Evolutionary conservation across 2,113 vertebrate species (phyloP).

Genomic region (Trogon melanurus): DNA sequence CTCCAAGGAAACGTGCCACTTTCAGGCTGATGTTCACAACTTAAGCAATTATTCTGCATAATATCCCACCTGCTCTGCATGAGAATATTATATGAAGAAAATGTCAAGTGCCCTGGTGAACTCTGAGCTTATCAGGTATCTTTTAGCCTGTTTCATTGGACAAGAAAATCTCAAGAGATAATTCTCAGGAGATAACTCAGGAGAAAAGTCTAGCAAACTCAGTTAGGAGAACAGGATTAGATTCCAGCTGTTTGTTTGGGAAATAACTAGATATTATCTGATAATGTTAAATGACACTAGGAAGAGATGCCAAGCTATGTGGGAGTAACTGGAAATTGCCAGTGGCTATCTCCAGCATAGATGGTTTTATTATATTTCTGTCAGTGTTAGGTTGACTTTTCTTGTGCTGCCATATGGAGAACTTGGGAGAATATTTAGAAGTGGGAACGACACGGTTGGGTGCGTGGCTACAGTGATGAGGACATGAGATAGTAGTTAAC

Average conservation of each 20-base stretch:
- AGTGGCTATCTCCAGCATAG: neutral
- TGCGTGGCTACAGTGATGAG: neutral
- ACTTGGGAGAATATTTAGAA: neutral
- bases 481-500: neutral
- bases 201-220: neutral
- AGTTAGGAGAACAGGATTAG: neutral
- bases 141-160: neutral
- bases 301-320: neutral
- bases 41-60: neutral
- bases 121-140: neutral
- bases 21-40: neutral
- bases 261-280: slow-evolving; percentile 46
- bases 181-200: neutral
- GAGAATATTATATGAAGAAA: neutral
- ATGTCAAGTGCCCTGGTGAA: neutral
- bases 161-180: neutral
- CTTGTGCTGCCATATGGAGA: neutral
- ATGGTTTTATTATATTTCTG: neutral
- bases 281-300: neutral
- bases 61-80: neutral
- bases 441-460: neutral
- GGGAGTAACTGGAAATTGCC: slow-evolving; percentile 41
- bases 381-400: neutral
- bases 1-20: neutral
- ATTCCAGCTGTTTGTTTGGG: slow-evolving; percentile 18